Base-by-base conservation (phyloP, 2,113 vertebrate species). In the Rhinoderma darwinii region DNA sequence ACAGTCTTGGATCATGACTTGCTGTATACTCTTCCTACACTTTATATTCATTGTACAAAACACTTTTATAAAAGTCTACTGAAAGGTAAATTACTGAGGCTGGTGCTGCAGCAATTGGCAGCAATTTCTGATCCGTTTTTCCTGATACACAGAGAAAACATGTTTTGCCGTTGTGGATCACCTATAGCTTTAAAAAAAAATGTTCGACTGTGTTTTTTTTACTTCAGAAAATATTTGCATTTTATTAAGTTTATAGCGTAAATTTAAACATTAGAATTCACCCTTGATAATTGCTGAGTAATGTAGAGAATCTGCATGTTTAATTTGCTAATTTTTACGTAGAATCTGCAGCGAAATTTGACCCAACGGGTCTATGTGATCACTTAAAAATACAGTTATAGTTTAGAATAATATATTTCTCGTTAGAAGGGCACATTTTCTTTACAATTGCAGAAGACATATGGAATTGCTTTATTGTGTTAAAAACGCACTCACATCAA, bases 61-160 rank as follows among this genome's bases (percentile, higher is more conserved):
- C 43, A 76, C n/a, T 47, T 47, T 75, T 74, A 43, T 43, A 44
- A 75, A 75, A 30, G 5, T 76, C 43, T 32, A 50, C n/a, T 50
- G 43, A 76, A 47, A 76, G 37, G 74, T 76, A 76, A 76, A 76
- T 47, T 75, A 75, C 41, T 30, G 32, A 73, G 37, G 7, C 68
- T 39, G 68, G 32, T 72, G 22, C 39, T 72, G 73, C 41, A 75
- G 41, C n/a, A 76, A 76, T 76, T 76, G 74, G 43, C 74, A 76
- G 44, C 43, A 76, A 76, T 76, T 76, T 76, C 43, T 17, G 10
- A 27, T 30, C 9, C 9, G 17, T 73, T 73, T 73, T 27, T 20
- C 3, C n/a, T 50, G 12, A 76, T 44, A 30, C 30, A 18, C 43
- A 9, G 27, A 76, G 20, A 47, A 75, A 47, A 75, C 22, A 47